phyloP scores from a whole-genome alignment of 2,113 vertebrate species.

The Tyto alba region DNA sequence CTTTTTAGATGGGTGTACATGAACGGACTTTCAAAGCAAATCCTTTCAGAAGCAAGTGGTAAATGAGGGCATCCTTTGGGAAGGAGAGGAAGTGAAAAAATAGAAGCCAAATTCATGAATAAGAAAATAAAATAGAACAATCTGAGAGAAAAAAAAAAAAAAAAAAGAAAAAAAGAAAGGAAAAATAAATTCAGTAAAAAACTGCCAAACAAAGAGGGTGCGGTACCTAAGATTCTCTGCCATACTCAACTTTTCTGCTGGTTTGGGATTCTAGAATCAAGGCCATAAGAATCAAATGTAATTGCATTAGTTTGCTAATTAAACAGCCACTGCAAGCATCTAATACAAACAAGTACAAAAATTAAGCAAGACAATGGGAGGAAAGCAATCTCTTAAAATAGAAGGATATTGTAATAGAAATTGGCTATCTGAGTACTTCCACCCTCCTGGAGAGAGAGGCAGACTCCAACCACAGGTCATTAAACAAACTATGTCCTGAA shows the following conservation, averaged over 20 bases:
- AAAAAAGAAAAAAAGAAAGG: not conserved
- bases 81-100: not conserved
- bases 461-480: not conserved
- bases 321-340: not conserved
- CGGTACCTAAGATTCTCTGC: not conserved
- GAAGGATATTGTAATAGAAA: not conserved
- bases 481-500: not conserved
- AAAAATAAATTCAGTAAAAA: not conserved
- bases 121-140: not conserved
- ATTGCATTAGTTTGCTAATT: conserved; percentile 42
- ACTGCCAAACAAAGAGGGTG: not conserved
- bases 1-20: not conserved
- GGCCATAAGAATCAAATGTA: not conserved
- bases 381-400: not conserved
- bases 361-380: not conserved
- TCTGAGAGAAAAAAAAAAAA: not conserved
- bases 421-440: not conserved
- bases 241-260: not conserved
- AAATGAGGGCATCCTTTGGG: not conserved
- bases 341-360: not conserved
- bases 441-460: not conserved
- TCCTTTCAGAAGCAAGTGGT: not conserved
- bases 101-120: not conserved
- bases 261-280: not conserved
- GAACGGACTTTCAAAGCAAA: not conserved